A percentile compares a stretch with the other conserved stretches of the same genome.
Conservation (phyloP, 2,797 vertebrate genomes). For the Siniperca undulata region DNA sequence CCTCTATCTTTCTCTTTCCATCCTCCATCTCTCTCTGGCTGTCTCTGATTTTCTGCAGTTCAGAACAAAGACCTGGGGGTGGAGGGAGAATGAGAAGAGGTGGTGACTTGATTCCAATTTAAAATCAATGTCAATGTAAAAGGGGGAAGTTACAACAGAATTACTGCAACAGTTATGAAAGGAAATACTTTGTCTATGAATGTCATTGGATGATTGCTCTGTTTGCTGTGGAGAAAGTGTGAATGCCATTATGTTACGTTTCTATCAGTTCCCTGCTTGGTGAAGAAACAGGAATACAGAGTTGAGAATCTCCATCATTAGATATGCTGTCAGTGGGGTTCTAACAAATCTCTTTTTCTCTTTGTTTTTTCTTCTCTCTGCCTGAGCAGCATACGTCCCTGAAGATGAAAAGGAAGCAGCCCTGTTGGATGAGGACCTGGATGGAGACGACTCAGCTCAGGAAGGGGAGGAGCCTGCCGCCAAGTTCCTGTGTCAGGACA, state of each 20-base stretch:
- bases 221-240: conserved; percentile 51
- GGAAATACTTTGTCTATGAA: conserved; percentile 66
- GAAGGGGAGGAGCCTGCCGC: conserved; percentile 92
- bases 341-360: conserved; percentile 63
- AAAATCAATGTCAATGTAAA: conserved; percentile 88
- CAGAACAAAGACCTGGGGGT: conserved; percentile 88
- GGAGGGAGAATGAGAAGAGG: conserved; percentile 42
- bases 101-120: conserved; percentile 86
- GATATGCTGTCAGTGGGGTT: conserved; percentile 53
- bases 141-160: conserved; percentile 72
- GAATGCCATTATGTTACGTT: conserved; percentile 64
- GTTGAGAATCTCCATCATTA: conserved; percentile 57
- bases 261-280: conserved; percentile 60
- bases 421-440: conserved; percentile 92
- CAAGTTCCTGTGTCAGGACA: conserved; percentile 94
- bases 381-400: conserved; percentile 92
- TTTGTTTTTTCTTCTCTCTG: conserved; percentile 50
- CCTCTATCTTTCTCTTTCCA: conserved; percentile 63
- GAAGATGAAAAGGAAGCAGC: conserved; percentile 97
- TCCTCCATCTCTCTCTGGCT: conserved; percentile 76
- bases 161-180: conserved; percentile 71
- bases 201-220: conserved; percentile 63
- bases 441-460: conserved; percentile 89
- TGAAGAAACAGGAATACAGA: conserved; percentile 61
- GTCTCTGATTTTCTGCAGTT: conserved; percentile 84